Evolutionary conservation across 1,140 invertebrate genomes (phyloP), one percentile per base, ranked within the genome.

Genomic region (Drosophila yakuba): DNA sequence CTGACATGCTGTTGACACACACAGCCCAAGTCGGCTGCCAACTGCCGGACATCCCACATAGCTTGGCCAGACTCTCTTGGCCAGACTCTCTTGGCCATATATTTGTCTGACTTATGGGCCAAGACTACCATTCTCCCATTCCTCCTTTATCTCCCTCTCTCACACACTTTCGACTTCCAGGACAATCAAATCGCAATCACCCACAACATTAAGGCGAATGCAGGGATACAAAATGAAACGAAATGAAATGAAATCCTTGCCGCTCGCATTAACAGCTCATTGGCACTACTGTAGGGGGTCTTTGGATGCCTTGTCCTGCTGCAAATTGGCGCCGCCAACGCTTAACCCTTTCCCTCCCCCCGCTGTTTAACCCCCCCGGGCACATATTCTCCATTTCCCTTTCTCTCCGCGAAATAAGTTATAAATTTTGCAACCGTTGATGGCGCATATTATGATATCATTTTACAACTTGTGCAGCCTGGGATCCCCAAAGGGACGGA

Each of bases 401-500:
- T 41, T 62, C 50, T 67, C 47, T 55, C 54, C 32, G 47, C 45
- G 60, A 84, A 89, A 89, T 89, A 89, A 89, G 84, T 89, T 89
- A 89, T 89, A 89, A 89, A 89, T 89, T 89, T 84, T 89, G 84
- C 84, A 89, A 89, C 84, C 84, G 84, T 89, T 89, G 84, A 89
- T 89, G 84, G 84, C 61, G 84, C 84, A 89, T 89, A 89, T 89
- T 89, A 89, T 89, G 84, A 89, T 89, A 89, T 89, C 84, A 89
- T 89, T 89, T 89, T 89, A 89, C 84, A 89, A 89, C 84, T 89
- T 89, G 85, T 78, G 84, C 84, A 84, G 62, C 61, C 54, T 39
- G 48, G 43, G 20, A 20, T 20, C n/a, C 20, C 61, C 56, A 48
- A 51, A 69, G 60, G 59, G 32, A 64, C 72, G 28, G 36, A 17